Base-by-base conservation (phyloP, 2,113 vertebrate genomes). In the Pelecanoides urinatrix region DNA sequence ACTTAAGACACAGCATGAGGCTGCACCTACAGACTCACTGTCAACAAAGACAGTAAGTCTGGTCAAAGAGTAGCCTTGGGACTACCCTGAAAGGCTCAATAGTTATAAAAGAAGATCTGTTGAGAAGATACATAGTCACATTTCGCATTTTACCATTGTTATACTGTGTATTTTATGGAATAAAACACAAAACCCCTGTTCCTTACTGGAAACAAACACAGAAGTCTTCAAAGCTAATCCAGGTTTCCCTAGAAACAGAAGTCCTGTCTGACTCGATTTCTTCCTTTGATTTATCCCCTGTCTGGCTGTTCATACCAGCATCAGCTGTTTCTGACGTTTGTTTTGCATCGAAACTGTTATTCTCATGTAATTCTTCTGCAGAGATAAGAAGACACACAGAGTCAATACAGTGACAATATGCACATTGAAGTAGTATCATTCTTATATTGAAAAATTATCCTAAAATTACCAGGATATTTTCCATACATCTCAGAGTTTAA, bases 151-250 rank as follows among this genome's bases (percentile, higher is more conserved):
- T 84, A 72, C 11, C 12, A 14, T 13, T 72, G 8, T 56, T 87
- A 65, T 6, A 56, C 10, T 42, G 16, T 56, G 53, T 47, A 90
- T 52, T 72, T 26, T 47, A 67, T 23, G 7, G 42, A 90, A 61
- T 55, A 82, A 62, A 26, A 7, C 34, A 38, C 50, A 27, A 82
- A 91, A 5, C 23, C 47, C 84, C 40, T 42, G 25, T 30, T 87
- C 70, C 99, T 98, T 97, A 99, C 99, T 99, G 99, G 96, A 99
- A 99, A 95, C 99, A 99, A 87, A 98, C 95, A 82, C 97, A 97
- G 94, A 99, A 99, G 94, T 99, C 98, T 66, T 99, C 98, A 94
- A 98, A 97, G 86, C 98, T 98, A 86, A 99, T 93, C 99, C 99
- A 99, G n/a, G 97, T 98, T 97, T 99, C 98, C 90, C 94, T 98